phyloP scores from a whole-genome alignment of 2,797 vertebrate species.

The Orestias chungarensis region DNA sequence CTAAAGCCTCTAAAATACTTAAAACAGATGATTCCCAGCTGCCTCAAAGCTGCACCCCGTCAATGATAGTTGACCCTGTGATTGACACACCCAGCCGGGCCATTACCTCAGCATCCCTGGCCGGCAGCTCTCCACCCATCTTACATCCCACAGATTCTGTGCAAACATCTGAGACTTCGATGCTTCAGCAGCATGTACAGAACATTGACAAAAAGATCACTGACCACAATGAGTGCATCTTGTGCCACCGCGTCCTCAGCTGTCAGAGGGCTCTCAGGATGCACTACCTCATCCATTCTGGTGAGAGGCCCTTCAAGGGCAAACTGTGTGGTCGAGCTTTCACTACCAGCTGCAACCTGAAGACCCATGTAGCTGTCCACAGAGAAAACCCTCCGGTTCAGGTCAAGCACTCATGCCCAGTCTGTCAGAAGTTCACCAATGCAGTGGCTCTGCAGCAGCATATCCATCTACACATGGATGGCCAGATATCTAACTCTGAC shows the following conservation, averaged over 20 bases:
- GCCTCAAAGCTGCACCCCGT: slow-evolving; percentile 73
- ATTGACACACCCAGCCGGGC: slow-evolving; percentile 49
- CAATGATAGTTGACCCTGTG: slow-evolving; percentile 66
- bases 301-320: slow-evolving; percentile 96
- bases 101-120: slow-evolving; percentile 68
- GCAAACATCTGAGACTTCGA: slow-evolving; percentile 95
- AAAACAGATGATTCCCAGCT: slow-evolving; percentile 83
- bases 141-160: slow-evolving; percentile 85
- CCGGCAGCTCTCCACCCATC: slow-evolving; percentile 78
- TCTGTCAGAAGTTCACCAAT: slow-evolving; percentile 98
- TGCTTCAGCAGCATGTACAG: slow-evolving; percentile 96
- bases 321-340: slow-evolving; percentile 96
- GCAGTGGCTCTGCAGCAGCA: slow-evolving; percentile 97
- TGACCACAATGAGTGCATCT: slow-evolving; percentile 92
- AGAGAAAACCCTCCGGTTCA: slow-evolving; percentile 90
- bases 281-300: slow-evolving; percentile 98
- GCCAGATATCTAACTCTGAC: slow-evolving; percentile 87
- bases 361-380: slow-evolving; percentile 95
- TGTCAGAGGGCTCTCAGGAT: slow-evolving; percentile 98
- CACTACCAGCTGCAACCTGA: slow-evolving; percentile 98
- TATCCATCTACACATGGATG: slow-evolving; percentile 97
- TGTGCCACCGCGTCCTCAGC: slow-evolving; percentile 96
- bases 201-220: slow-evolving; percentile 97
- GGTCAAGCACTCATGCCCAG: slow-evolving; percentile 96
- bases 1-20: slow-evolving; percentile 65